phyloP scores from a whole-genome alignment of 1,140 invertebrate species.

The Araneus ventricosus region DNA sequence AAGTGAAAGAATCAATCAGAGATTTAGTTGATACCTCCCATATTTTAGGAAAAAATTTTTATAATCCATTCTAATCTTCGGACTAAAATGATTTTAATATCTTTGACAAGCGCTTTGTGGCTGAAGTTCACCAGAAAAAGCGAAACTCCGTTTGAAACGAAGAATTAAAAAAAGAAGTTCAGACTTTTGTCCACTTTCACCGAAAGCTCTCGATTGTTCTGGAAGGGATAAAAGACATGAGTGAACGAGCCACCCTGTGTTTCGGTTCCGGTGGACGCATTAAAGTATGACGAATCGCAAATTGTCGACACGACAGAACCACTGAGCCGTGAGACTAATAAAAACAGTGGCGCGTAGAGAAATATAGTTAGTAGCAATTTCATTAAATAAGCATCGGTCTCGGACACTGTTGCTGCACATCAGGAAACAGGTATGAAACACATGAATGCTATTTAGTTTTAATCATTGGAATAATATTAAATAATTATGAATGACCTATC shows the following conservation, averaged over 20 bases:
- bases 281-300: constrained; percentile 32
- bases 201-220: background rate
- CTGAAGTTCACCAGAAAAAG: background rate
- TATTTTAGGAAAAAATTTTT: background rate
- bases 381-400: background rate
- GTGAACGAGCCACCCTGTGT: background rate
- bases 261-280: background rate
- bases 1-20: too few relatives aligned
- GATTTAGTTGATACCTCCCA: too few relatives aligned
- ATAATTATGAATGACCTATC: too few relatives aligned
- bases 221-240: background rate
- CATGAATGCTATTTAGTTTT: too few relatives aligned
- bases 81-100: background rate
- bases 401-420: background rate
- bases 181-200: background rate
- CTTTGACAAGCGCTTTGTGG: background rate
- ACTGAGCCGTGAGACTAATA: background rate
- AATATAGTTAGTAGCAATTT: background rate
- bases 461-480: too few relatives aligned
- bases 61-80: background rate
- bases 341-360: background rate
- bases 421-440: background rate
- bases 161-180: background rate
- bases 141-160: background rate
- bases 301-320: background rate